Percentiles rank a stretch among this genome's conserved stretches.
Conservation (phyloP, 2,113 vertebrate species). For the Muntiacus reevesi region DNA sequence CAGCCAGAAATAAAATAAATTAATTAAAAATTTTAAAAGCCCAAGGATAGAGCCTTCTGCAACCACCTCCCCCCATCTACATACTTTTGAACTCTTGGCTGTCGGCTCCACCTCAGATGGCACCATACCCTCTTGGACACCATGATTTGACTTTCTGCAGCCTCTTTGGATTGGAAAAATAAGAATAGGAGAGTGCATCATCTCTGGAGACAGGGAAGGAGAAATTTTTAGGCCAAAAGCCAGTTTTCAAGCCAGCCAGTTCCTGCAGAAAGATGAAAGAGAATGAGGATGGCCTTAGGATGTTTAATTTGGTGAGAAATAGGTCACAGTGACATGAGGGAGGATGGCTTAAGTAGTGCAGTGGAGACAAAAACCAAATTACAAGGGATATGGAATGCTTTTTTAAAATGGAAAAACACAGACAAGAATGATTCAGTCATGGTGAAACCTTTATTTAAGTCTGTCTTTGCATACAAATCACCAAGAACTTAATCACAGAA, state of each 20-base stretch:
- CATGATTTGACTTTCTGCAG: not conserved
- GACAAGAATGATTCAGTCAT: not conserved
- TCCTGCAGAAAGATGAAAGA: not conserved
- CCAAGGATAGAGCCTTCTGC: not conserved
- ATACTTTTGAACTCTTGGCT: not conserved
- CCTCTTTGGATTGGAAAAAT: not conserved
- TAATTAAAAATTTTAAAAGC: not conserved
- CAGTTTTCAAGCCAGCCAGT: not conserved
- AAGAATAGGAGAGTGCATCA: not conserved
- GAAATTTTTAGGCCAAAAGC: not conserved
- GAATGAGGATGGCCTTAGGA: not conserved
- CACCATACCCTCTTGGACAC: not conserved
- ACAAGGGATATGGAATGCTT: not conserved
- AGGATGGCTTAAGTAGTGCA: not conserved
- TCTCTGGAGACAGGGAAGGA: not conserved
- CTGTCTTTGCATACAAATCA: slow-evolving; percentile 5
- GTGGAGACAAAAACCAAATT: not conserved
- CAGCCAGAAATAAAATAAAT: not conserved
- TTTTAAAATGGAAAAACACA: slow-evolving; percentile 17
- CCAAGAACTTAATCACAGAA: not conserved
- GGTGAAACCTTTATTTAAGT: slow-evolving; percentile 52
- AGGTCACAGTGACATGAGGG: not conserved
- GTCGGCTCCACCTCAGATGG: not conserved
- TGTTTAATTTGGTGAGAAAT: not conserved
- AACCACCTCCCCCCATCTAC: not conserved